Conservation (phyloP, 1,140 invertebrate species). For the Nymphalis io region DNA sequence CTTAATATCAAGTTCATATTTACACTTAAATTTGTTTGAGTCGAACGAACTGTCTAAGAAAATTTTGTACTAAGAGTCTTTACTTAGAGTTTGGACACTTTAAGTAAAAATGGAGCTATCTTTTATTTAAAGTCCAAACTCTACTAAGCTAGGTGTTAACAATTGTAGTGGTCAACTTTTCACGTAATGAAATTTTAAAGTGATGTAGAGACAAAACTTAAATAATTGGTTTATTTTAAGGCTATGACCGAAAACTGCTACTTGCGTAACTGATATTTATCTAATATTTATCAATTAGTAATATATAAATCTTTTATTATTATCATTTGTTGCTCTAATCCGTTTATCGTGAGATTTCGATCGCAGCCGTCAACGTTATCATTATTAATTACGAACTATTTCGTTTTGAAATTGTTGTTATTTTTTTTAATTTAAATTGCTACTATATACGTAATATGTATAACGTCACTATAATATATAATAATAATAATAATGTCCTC, state of each 20-base stretch:
- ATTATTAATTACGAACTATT: slow-evolving; percentile 45
- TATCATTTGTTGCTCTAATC: slow-evolving; percentile 38
- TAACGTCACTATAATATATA: not conserved
- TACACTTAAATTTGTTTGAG: not conserved
- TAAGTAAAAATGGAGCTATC: no score
- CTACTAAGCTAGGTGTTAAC: no score
- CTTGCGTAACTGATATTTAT: slow-evolving; percentile 30
- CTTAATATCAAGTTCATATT: not conserved
- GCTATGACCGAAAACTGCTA: slow-evolving; percentile 8
- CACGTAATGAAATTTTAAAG: no score
- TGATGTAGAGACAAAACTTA: not conserved
- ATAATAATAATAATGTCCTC: not conserved
- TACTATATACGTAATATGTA: not conserved
- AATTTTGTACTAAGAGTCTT: no score
- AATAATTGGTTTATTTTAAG: not conserved
- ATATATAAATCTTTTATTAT: slow-evolving; percentile 38
- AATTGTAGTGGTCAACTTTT: no score
- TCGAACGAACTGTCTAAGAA: no score
- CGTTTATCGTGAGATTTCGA: slow-evolving; percentile 37
- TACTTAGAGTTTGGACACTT: no score
- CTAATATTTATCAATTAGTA: slow-evolving; percentile 28
- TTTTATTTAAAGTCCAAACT: no score
- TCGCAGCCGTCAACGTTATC: slow-evolving; percentile 44
- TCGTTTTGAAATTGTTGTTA: not conserved
- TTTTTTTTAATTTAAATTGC: not conserved